phyloP scores from a whole-genome alignment of 1,140 invertebrate genomes.

The Anastrepha obliqua region DNA sequence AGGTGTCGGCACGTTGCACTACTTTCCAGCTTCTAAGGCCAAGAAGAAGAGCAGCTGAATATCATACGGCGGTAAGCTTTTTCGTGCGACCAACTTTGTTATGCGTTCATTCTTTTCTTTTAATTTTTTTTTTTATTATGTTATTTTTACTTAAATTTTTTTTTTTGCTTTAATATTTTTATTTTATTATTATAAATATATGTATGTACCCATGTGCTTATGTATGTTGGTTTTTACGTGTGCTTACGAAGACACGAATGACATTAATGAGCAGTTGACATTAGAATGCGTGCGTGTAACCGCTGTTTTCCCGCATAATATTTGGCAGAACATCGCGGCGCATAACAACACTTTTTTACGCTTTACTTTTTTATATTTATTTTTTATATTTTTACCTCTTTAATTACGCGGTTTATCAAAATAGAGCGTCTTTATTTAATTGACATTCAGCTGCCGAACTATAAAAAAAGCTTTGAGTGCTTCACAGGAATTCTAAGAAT shows the following conservation, averaged over 20 bases:
- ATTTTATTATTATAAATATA: neutral
- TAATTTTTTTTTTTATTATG: neutral
- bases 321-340: neutral
- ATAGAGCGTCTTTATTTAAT: neutral
- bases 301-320: neutral
- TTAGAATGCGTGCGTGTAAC: neutral
- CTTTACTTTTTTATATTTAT: neutral
- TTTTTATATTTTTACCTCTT: neutral
- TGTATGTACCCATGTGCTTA: neutral
- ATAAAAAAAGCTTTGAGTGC: neutral
- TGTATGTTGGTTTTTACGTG: neutral
- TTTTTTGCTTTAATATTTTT: neutral
- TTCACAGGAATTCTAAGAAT: neutral
- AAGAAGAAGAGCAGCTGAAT: neutral
- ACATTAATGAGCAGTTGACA: conserved; percentile 35
- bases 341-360: neutral
- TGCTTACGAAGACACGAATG: neutral
- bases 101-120: neutral
- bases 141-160: neutral
- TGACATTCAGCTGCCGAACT: neutral
- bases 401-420: neutral
- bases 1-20: conserved; percentile 30
- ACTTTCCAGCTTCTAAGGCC: neutral
- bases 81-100: neutral
- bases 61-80: neutral